Evolutionary conservation across 2,113 vertebrate genomes (phyloP).

Genomic region (Mobula hypostoma): DNA sequence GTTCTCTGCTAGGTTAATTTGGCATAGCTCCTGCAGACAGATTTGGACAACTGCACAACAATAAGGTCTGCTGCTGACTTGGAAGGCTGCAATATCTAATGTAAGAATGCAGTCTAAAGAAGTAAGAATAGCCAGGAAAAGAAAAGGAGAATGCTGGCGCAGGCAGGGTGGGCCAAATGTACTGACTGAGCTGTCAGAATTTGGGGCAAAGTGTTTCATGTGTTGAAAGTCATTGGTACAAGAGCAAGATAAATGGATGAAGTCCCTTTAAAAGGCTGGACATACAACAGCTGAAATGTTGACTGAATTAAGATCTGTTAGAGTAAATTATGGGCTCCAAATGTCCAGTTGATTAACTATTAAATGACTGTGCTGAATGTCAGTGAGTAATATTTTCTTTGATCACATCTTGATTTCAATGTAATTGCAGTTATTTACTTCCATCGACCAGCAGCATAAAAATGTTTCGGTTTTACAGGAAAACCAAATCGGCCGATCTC

Average conservation of each 20-base stretch:
- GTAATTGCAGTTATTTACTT: slow-evolving; percentile 14
- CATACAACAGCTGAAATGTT: not conserved
- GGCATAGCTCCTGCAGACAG: no score
- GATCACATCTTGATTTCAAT: slow-evolving; percentile 10
- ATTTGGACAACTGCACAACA: no score
- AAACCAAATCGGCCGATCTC: not conserved
- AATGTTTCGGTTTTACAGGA: not conserved
- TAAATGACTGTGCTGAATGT: not conserved
- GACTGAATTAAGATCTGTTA: not conserved
- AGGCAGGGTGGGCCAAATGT: not conserved
- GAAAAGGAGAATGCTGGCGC: not conserved
- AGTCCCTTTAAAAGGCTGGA: not conserved
- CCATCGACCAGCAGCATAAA: not conserved
- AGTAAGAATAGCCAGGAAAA: not conserved
- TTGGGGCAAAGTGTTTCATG: not conserved
- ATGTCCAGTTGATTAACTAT: slow-evolving; percentile 22
- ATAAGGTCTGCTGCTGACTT: no score
- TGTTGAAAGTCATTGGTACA: not conserved
- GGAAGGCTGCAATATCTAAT: no score
- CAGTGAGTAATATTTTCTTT: slow-evolving; percentile 21
- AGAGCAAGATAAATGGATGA: not conserved
- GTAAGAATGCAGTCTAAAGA: no score
- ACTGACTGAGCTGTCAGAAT: not conserved
- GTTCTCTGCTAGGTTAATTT: no score
- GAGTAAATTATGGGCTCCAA: not conserved